Evolutionary conservation across 2,113 vertebrate genomes (phyloP).

Genomic region (Mixornis gularis): DNA sequence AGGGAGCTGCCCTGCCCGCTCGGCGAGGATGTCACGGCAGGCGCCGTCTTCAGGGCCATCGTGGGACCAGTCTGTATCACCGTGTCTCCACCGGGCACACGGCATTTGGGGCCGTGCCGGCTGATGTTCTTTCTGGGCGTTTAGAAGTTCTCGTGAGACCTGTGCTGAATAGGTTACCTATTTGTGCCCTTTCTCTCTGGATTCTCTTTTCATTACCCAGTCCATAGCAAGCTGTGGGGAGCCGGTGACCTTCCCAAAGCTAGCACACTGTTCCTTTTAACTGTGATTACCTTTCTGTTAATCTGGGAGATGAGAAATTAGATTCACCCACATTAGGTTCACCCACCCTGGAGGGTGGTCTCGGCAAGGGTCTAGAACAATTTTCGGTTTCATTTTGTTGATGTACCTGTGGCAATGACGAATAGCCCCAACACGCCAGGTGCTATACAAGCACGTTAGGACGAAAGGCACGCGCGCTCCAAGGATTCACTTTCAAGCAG

Average conservation of each 20-base stretch:
- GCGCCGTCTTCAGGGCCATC: neutral
- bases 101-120: neutral
- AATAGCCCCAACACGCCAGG: neutral
- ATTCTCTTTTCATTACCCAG: neutral
- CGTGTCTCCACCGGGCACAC: rapidly evolving
- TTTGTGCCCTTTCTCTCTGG: neutral
- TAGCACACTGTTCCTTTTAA: neutral
- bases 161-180: neutral
- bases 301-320: neutral
- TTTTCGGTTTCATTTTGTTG: neutral
- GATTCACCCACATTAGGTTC: neutral
- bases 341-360: neutral
- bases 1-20: neutral
- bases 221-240: neutral
- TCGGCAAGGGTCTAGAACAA: neutral
- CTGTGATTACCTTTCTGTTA: neutral
- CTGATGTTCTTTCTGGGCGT: neutral
- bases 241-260: neutral
- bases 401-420: neutral
- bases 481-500: neutral
- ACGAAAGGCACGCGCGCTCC: neutral
- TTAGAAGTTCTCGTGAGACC: neutral
- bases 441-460: neutral
- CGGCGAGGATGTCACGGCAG: neutral
- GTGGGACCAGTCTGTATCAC: neutral